A percentile compares a stretch with the other conserved stretches of the same genome.
These are phyloP conservation scores for Syngnathoides biaculeatus DNA, from an alignment of 2,113 vertebrate species.

Conservation along the genomic window DNA sequence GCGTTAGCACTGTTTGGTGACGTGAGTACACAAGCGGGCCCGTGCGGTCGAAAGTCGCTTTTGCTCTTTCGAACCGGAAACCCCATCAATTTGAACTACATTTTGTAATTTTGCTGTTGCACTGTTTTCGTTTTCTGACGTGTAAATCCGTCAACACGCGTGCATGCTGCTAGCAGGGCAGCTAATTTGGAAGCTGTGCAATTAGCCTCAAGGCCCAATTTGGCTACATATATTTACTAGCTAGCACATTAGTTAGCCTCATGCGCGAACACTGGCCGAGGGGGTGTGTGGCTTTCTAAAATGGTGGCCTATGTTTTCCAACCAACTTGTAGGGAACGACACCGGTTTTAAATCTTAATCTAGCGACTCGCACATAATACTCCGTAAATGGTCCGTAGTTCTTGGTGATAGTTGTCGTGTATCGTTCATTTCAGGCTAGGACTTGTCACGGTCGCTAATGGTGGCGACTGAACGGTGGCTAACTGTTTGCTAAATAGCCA, in stretches of 20 bases:
- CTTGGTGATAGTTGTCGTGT: not conserved
- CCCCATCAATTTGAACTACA: not conserved
- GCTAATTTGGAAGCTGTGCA: conserved; percentile 24
- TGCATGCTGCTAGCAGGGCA: not conserved
- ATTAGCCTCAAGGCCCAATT: conserved; percentile 29
- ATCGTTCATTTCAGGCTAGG: not conserved
- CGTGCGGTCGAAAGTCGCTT: not conserved
- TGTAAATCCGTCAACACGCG: not conserved
- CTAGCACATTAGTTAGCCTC: conserved; percentile 59
- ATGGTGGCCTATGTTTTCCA: conserved; percentile 74
- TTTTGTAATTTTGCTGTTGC: not conserved
- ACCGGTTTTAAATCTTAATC: conserved; percentile 33
- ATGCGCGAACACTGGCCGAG: conserved; percentile 42
- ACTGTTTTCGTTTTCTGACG: accelerated
- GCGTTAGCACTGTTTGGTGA: conserved; percentile 42
- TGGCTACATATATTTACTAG: conserved; percentile 18
- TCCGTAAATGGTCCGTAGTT: not conserved
- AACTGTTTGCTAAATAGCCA: conserved; percentile 40
- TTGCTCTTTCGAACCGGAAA: accelerated
- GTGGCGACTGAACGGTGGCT: conserved; percentile 29
- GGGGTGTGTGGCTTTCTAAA: conserved; percentile 76
- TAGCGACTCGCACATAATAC: not conserved
- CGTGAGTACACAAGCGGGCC: conserved; percentile 24
- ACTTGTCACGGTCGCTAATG: conserved; percentile 23
- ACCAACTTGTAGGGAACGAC: conserved; percentile 38